Conservation (phyloP, 2,113 vertebrate genomes). For the Peromyscus polionotus region DNA sequence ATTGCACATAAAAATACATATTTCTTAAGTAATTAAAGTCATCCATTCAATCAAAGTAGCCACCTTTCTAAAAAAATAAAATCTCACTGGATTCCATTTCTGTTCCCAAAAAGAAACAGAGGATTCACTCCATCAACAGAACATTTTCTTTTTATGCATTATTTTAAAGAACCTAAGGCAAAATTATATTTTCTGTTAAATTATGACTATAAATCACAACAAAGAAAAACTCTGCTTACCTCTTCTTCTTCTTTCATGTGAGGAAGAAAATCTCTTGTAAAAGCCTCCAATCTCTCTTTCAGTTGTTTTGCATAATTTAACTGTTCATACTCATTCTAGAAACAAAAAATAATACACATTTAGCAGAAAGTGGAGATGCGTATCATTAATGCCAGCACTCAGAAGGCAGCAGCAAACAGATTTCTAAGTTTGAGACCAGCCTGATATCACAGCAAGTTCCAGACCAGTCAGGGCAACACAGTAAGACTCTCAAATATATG, state of each 20-base stretch:
- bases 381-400: not conserved
- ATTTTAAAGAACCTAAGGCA: slow-evolving; percentile 39
- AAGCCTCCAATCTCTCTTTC: slow-evolving; percentile 97
- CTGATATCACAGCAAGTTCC: not conserved
- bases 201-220: slow-evolving; percentile 21
- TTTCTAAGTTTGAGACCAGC: not conserved
- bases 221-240: slow-evolving; percentile 86
- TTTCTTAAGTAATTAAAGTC: slow-evolving; percentile 13
- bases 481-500: too few species aligned
- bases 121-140: not conserved
- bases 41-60: slow-evolving; percentile 21
- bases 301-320: slow-evolving; percentile 98
- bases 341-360: slow-evolving; percentile 65
- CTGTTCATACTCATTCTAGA: slow-evolving; percentile 97
- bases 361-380: not conserved
- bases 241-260: slow-evolving; percentile 99
- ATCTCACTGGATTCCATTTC: not conserved
- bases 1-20: not conserved
- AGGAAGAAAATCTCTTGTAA: slow-evolving; percentile 99
- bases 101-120: not conserved
- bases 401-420: not conserved
- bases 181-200: not conserved
- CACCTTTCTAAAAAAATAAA: not conserved
- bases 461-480: not conserved
- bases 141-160: not conserved